phyloP scores from a whole-genome alignment of 2,113 vertebrate genomes.

The Circaetus gallicus region DNA sequence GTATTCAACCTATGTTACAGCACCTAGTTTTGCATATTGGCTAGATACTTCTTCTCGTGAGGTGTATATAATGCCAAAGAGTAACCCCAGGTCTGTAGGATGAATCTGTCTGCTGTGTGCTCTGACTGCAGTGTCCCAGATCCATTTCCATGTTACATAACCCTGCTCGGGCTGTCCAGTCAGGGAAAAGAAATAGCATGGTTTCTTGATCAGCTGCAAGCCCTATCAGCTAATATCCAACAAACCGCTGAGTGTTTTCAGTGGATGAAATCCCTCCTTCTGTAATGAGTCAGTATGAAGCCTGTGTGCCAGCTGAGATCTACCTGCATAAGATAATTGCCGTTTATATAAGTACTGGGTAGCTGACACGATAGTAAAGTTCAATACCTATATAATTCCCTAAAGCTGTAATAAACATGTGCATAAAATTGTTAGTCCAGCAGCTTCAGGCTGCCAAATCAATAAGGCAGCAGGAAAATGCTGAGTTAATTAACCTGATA shows the following conservation, averaged over 20 bases:
- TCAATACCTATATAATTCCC: neutral
- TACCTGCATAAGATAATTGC: neutral
- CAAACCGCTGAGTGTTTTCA: neutral
- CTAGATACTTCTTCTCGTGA: neutral
- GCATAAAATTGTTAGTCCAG: neutral
- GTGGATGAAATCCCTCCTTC: neutral
- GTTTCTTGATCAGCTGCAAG: neutral
- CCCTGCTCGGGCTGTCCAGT: neutral
- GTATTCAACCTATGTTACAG: neutral
- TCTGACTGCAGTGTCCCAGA: neutral
- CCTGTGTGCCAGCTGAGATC: neutral
- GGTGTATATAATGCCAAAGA: neutral
- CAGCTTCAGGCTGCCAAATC: neutral
- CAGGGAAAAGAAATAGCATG: neutral
- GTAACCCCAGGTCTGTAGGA: neutral
- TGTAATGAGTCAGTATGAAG: neutral
- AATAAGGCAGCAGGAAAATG: neutral
- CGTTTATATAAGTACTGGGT: neutral
- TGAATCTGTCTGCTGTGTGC: neutral
- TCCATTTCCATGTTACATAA: neutral
- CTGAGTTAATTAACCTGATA: constrained; percentile 20
- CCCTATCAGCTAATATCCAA: neutral
- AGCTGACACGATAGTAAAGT: neutral
- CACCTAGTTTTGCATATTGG: neutral
- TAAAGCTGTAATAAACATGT: neutral